phyloP scores from a whole-genome alignment of 2,888 invertebrate genomes.

The Mesoligia furuncula region DNA sequence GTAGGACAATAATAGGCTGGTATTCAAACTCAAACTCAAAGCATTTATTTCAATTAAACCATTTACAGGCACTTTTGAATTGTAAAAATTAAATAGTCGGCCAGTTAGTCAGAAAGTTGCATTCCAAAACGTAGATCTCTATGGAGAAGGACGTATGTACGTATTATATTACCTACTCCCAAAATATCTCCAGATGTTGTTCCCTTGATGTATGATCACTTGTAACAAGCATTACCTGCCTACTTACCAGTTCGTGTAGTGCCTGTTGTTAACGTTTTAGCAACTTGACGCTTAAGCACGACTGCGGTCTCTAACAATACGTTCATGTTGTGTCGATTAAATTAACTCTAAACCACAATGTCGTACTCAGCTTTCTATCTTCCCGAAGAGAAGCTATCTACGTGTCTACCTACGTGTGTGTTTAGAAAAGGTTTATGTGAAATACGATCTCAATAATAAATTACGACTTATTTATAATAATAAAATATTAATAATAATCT shows the following conservation, averaged over 20 bases:
- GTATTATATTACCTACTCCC: neutral
- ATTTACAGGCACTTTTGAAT: too few species aligned
- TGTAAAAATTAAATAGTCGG: too few species aligned
- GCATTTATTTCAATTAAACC: too few species aligned
- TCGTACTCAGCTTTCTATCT: conserved; percentile 5
- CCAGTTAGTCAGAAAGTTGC: too few species aligned
- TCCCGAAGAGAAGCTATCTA: neutral
- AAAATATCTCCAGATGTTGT: neutral
- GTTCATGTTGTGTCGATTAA: conserved; percentile 12
- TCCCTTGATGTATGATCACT: neutral
- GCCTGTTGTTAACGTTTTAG: conserved; percentile 36
- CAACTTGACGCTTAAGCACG: conserved; percentile 29
- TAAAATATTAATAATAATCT: too few species aligned
- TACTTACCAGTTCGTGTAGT: neutral
- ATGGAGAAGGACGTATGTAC: too few species aligned
- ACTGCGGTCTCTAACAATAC: conserved; percentile 12
- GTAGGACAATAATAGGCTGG: too few species aligned
- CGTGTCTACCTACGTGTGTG: neutral
- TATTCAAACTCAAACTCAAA: too few species aligned
- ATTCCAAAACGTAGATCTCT: too few species aligned
- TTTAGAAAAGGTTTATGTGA: neutral
- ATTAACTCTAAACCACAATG: conserved; percentile 15
- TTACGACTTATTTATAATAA: neutral
- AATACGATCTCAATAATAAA: neutral
- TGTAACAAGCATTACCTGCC: neutral